Evolutionary conservation across 2,888 invertebrate genomes (phyloP).

Genomic region (Caprella mutica): DNA sequence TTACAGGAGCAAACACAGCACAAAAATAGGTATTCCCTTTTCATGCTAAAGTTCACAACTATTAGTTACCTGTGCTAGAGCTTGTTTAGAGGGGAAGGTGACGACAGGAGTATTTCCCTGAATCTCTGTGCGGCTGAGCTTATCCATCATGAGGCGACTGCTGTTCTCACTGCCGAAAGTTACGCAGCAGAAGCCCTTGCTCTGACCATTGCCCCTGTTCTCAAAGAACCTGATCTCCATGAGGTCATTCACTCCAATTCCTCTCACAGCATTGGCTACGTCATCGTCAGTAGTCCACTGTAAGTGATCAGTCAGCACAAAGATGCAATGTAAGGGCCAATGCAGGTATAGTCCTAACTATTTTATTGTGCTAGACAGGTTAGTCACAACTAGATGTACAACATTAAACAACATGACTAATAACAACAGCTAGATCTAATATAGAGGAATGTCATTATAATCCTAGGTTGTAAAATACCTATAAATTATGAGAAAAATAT

Average conservation of each 20-base stretch:
- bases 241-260: constrained; percentile 81
- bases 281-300: constrained; percentile 96
- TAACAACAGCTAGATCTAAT: no score
- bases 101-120: constrained; percentile 93
- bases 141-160: constrained; percentile 77
- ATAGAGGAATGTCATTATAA: no score
- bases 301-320: constrained; percentile 8
- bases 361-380: no score
- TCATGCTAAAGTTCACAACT: not conserved
- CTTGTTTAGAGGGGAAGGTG: constrained; percentile 88
- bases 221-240: constrained; percentile 99
- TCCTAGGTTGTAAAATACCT: no score
- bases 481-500: no score
- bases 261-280: constrained; percentile 75
- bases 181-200: constrained; percentile 94
- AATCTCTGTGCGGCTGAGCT: constrained; percentile 75
- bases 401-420: no score
- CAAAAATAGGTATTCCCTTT: not conserved
- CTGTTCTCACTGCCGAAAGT: constrained; percentile 87
- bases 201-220: constrained; percentile 95
- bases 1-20: not conserved
- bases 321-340: no score
- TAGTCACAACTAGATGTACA: no score
- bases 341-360: no score
- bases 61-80: constrained; percentile 49